Conservation (phyloP, 2,113 vertebrate species). For the Zeus faber region DNA sequence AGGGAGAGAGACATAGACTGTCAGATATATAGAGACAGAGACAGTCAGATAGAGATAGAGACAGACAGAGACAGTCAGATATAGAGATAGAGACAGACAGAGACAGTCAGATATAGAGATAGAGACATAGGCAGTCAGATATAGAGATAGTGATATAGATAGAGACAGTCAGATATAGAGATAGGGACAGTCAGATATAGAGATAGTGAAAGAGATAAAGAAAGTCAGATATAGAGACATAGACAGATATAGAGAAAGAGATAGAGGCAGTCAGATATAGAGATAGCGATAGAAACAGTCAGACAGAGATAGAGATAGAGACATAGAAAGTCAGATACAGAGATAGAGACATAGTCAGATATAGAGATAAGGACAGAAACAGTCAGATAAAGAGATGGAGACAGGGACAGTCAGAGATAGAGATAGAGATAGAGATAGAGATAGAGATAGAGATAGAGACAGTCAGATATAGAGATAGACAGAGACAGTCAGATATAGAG, state of each 20-base stretch:
- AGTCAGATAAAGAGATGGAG: background rate
- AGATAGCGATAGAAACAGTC: background rate
- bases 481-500: background rate
- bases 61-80: background rate
- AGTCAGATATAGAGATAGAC: background rate
- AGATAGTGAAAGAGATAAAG: background rate
- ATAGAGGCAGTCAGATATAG: too few species aligned
- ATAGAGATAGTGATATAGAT: background rate
- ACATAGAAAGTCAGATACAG: background rate
- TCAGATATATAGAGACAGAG: background rate
- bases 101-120: background rate
- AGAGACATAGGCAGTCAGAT: background rate
- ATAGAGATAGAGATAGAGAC: background rate
- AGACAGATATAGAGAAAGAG: too few species aligned
- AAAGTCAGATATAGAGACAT: background rate
- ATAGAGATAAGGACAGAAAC: background rate
- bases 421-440: background rate
- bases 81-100: background rate
- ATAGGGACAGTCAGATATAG: background rate
- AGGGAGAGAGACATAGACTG: background rate
- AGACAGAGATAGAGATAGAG: background rate
- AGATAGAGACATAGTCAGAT: background rate
- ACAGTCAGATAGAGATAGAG: background rate
- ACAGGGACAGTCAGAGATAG: background rate
- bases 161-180: too few species aligned